Evolutionary conservation across 2,797 vertebrate genomes (phyloP).

Genomic region (Natrix natrix): DNA sequence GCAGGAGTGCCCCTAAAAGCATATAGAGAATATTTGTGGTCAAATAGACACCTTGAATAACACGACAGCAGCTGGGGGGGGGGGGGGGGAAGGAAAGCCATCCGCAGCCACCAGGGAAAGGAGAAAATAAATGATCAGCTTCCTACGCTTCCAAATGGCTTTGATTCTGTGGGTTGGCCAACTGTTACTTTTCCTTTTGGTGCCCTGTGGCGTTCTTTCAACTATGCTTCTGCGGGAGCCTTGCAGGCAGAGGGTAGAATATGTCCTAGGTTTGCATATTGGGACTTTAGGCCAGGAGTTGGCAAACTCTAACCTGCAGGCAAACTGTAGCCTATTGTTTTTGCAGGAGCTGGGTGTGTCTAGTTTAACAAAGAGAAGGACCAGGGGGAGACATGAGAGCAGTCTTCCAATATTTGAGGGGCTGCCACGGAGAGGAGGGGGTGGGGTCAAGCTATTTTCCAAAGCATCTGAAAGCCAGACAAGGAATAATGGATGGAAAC

Average conservation of each 20-base stretch:
- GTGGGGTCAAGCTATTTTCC: no score
- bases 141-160: background rate
- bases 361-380: no score
- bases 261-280: background rate
- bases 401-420: no score
- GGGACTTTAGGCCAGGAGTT: background rate
- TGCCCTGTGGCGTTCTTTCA: background rate
- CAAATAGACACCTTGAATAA: constrained; percentile 37
- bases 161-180: background rate
- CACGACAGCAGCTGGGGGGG: background rate
- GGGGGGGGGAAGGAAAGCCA: background rate
- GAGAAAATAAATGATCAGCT: background rate
- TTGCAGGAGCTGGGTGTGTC: no score
- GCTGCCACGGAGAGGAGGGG: no score
- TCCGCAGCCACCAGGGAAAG: background rate
- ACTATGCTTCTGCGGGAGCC: background rate
- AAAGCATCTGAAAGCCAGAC: no score
- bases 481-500: no score
- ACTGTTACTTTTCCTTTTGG: background rate
- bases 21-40: constrained; percentile 4
- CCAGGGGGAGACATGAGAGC: no score
- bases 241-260: no score
- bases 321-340: no score
- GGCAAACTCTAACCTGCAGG: background rate
- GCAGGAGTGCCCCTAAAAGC: constrained; percentile 4